Percentiles rank a stretch among this genome's conserved stretches.
phyloP scores from a whole-genome alignment of 1,140 invertebrate species.

The Rhizoglyphus robini region DNA sequence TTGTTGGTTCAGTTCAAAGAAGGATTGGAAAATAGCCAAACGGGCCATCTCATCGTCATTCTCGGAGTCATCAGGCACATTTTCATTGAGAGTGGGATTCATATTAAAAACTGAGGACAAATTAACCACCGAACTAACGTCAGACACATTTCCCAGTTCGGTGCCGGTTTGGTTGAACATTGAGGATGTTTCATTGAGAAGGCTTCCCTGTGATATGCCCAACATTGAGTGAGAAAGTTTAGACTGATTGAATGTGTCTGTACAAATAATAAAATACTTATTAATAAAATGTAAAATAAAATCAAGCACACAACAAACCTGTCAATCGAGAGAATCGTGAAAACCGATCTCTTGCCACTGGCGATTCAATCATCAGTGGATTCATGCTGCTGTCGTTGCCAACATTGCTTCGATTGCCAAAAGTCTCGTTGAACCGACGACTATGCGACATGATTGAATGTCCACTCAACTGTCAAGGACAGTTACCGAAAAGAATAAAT shows the following conservation, averaged over 20 bases:
- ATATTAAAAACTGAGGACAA: neutral
- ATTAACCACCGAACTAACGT: neutral
- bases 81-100: neutral
- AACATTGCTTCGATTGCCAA: too few species aligned
- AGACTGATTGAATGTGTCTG: neutral
- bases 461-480: too few species aligned
- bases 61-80: neutral
- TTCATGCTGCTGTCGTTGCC: neutral
- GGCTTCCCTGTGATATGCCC: neutral
- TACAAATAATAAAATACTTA: neutral
- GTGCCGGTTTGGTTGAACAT: neutral
- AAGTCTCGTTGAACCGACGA: too few species aligned
- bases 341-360: neutral
- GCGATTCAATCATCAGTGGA: neutral
- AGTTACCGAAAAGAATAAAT: too few species aligned
- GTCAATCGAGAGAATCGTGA: neutral
- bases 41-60: constrained; percentile 11
- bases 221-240: neutral
- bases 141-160: neutral
- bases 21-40: constrained; percentile 7
- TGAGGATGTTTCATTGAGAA: neutral
- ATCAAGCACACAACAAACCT: neutral
- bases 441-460: too few species aligned
- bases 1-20: constrained; percentile 5
- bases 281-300: neutral